These are phyloP conservation scores for Clunio marinus DNA, from an alignment of 2,888 invertebrate species.

Conservation along the genomic window DNA sequence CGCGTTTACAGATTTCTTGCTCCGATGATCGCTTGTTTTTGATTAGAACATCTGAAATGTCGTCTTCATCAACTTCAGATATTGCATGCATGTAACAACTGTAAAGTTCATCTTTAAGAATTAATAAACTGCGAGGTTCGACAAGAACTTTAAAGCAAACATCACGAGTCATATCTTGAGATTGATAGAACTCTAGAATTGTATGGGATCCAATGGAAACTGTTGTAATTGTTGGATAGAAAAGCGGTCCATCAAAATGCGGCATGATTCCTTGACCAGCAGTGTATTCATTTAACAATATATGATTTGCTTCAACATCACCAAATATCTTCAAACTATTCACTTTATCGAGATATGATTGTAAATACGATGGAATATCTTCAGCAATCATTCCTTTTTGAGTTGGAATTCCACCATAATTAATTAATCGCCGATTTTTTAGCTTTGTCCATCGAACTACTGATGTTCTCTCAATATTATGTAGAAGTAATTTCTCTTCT, in stretches of 20 bases:
- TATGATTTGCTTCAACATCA: slow-evolving; percentile 80
- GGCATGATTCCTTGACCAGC: slow-evolving; percentile 96
- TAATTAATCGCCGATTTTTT: slow-evolving; percentile 86
- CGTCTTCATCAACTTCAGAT: slow-evolving; percentile 64
- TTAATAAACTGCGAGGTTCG: slow-evolving; percentile 81
- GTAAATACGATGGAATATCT: slow-evolving; percentile 80
- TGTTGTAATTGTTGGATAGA: slow-evolving; percentile 88
- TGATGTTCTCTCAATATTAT: slow-evolving; percentile 72
- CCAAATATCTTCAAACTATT: slow-evolving; percentile 53
- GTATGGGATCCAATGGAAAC: slow-evolving; percentile 88
- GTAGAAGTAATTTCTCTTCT: slow-evolving; percentile 68
- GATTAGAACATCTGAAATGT: slow-evolving; percentile 55
- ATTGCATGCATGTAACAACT: slow-evolving; percentile 82
- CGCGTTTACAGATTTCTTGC: slow-evolving; percentile 55
- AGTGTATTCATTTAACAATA: slow-evolving; percentile 89
- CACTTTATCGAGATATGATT: slow-evolving; percentile 66
- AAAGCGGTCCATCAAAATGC: slow-evolving; percentile 92
- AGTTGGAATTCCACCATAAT: slow-evolving; percentile 96
- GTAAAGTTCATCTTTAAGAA: slow-evolving; percentile 81
- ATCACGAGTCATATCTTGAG: slow-evolving; percentile 50
- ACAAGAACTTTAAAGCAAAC: slow-evolving; percentile 75
- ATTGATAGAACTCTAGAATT: slow-evolving; percentile 76
- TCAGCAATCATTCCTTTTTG: slow-evolving; percentile 91
- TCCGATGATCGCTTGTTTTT: slow-evolving; percentile 58
- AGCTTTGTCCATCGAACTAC: slow-evolving; percentile 81